Percentiles rank a stretch among this genome's conserved stretches.
These are phyloP conservation scores for Rhopalosiphum maidis DNA, from an alignment of 1,140 invertebrate species.

Conservation along the genomic window DNA sequence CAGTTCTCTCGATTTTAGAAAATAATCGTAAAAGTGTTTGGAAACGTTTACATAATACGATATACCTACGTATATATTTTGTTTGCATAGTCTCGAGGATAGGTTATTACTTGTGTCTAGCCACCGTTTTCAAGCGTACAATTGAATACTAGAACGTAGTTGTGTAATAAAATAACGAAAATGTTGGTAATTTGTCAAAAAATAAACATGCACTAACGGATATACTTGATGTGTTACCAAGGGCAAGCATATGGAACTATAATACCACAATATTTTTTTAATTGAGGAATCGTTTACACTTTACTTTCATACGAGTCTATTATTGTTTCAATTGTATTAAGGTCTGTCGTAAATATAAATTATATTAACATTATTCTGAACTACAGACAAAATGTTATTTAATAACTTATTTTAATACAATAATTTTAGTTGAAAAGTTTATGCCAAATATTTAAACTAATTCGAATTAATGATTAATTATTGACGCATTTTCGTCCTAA, in stretches of 20 bases:
- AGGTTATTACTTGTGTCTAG: background rate
- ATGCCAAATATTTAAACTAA: background rate
- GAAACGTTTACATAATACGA: no score
- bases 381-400: background rate
- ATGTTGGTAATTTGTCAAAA: background rate
- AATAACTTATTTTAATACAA: background rate
- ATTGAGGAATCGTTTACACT: background rate
- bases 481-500: background rate
- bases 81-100: background rate
- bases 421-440: conserved; percentile 5
- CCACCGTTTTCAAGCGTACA: background rate
- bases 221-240: background rate
- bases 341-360: background rate
- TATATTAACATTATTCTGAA: background rate
- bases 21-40: no score
- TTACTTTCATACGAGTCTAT: background rate
- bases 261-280: background rate
- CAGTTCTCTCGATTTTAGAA: no score
- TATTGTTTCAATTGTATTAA: conserved; percentile 6
- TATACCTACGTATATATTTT: background rate
- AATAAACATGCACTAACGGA: background rate
- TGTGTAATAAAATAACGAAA: background rate
- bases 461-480: background rate
- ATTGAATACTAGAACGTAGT: background rate
- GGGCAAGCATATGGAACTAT: conserved; percentile 1